Evolutionary conservation across 2,113 vertebrate species (phyloP), one percentile per base, ranked within the genome.

Genomic region (Hiodon alosoides): DNA sequence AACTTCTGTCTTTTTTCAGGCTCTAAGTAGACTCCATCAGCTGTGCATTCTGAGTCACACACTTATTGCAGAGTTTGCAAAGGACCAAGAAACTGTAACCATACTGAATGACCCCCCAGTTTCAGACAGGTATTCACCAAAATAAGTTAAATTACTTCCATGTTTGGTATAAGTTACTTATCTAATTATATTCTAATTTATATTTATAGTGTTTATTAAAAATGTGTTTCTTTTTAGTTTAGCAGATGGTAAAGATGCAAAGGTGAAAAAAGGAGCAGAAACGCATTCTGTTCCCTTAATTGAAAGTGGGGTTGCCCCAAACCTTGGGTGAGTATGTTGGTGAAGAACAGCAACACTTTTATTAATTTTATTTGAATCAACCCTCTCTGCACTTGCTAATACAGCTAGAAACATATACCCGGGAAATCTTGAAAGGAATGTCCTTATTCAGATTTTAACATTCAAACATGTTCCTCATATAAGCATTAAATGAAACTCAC

Each of bases 31-130:
- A 80, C 90, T 99, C 6, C 96, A 99, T 86, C 97, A 99, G 82
- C 84, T 98, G 74, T 92, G 93, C 64, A 84, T 98, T 79, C 85
- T 99, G 77, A 92, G 91, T 79, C 94, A 93, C 69, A 95, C 92
- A 0, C 93, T 99, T 67, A 92, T 97, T 68, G 97, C 91, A 62
- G 95, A 97, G 84, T 97, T 95, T 87, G 95, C 95, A 0, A 96
- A 93, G 87, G 94, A 92, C 10, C 93, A 96, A 83, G 95, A 97
- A 59, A 82, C 79, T 3, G 53, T 88, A 53, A 91, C 89, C 1
- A 88, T 91, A 5, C 85, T 93, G 69, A 94, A 91, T 80, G 92
- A 95, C 52, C 85, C 92, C 46, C 90, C 90, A 14, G 80, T 86
- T 65, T 86, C 90, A 62, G 88, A 93, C 75, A 92, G 86, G 91